Percentiles rank a stretch among this genome's conserved stretches.
Evolutionary conservation across 2,888 invertebrate genomes (phyloP).

Genomic region (Lomographa bimaculata): DNA sequence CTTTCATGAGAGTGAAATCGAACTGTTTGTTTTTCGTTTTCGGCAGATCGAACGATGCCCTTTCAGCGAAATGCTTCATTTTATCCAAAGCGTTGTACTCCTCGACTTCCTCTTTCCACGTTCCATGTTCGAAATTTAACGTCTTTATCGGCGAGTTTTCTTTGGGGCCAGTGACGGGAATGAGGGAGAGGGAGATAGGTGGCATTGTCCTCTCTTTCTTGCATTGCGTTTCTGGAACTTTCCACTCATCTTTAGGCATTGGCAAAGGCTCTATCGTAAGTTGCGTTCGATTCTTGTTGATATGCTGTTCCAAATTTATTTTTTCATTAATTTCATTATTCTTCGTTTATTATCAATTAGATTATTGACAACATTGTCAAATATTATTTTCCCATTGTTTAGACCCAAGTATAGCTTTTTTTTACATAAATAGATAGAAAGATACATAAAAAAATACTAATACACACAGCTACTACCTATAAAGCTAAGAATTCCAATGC

Average conservation of each 20-base stretch:
- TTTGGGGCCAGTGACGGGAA: constrained; percentile 70
- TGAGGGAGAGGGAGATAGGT: constrained; percentile 74
- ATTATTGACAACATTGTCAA: constrained; percentile 79
- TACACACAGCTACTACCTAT: constrained; percentile 69
- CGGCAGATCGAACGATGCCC: constrained; percentile 73
- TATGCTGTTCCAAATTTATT: constrained; percentile 73
- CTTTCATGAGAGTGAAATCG: constrained; percentile 56
- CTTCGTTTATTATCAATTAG: constrained; percentile 77
- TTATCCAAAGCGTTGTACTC: constrained; percentile 79
- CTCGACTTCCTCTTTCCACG: constrained; percentile 63
- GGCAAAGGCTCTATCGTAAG: constrained; percentile 76
- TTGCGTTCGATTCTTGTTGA: constrained; percentile 79
- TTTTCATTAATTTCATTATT: constrained; percentile 49
- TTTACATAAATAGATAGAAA: constrained; percentile 49
- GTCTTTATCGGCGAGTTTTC: constrained; percentile 67
- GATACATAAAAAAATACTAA: constrained; percentile 49
- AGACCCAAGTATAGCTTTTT: constrained; percentile 47
- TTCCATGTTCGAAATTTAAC: constrained; percentile 56
- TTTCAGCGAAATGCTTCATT: constrained; percentile 80
- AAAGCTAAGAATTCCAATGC: constrained; percentile 67
- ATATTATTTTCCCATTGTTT: constrained; percentile 34
- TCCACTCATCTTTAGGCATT: constrained; percentile 65
- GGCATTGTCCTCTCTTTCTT: constrained; percentile 70
- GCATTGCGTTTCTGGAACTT: constrained; percentile 57
- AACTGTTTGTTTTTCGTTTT: constrained; percentile 62